Base-by-base conservation (phyloP, 2,113 vertebrate genomes). In the Lagopus leucura region DNA sequence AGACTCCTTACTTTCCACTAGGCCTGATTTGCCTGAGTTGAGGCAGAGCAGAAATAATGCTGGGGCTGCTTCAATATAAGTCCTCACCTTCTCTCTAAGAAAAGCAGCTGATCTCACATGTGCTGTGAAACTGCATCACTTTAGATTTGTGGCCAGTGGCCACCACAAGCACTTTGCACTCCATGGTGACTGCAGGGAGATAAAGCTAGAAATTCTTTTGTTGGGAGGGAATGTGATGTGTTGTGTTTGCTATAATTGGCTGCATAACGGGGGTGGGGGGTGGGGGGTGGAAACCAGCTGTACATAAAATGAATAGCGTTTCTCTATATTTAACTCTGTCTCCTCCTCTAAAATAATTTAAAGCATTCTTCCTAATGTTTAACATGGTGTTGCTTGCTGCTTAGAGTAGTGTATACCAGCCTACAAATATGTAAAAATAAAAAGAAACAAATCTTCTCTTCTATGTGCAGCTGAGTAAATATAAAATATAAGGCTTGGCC, bases 91-190 rank as follows among this genome's bases (percentile, higher is more conserved):
- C 34, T 69, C 16, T 60, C 30, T 66, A 36, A 54, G 72, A 16
- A 73, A 52, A 73, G 40, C 17, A 50, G 3, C 32, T 19, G 8
- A 69, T 64, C 16, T 72, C 32, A 42, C 6, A 17, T 1, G 2
- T 83, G 16, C 55, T 3, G 5, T 58, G 80, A 58, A 83, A 38
- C 17, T 6, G 1, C 27, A 30, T 38, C 24, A 18, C 20, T 54
- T 54, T 20, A 71, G 38, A 89, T 64, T 8, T 20, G 16, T 38
- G 11, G 16, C 40, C 11, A 28, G 20, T 73, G 69, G 40, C 11
- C n/a, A 58, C 2, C 4, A 2, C 32, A 16, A 15, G 47, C 21
- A 12, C 36, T 90, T 88, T 0, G 0, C 25, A 18, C 6, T 7
- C 42, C 19, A 22, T 9, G 28, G 15, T 30, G 24, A 27, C 4